phyloP scores from a whole-genome alignment of 2,797 vertebrate genomes.

The Enteromius unitaeniatus region DNA sequence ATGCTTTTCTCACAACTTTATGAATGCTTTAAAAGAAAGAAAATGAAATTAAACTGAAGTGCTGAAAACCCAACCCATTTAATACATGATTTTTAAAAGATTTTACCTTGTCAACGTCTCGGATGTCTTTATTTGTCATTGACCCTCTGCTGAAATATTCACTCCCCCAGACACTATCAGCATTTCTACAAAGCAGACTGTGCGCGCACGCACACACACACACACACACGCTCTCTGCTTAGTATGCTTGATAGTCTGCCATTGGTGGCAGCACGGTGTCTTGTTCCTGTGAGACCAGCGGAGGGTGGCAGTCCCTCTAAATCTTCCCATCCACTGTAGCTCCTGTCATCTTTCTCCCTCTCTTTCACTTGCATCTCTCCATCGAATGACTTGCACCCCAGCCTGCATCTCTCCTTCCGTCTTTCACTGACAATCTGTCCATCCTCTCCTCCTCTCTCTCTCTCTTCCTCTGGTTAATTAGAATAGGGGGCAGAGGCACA shows the following conservation, averaged over 20 bases:
- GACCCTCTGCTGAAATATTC: neutral
- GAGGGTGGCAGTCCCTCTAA: conserved; percentile 58
- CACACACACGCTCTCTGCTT: conserved; percentile 48
- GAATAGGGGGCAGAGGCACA: conserved; percentile 76
- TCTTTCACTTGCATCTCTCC: conserved; percentile 51
- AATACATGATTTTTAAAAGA: neutral
- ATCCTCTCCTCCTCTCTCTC: conserved; percentile 47
- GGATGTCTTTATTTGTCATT: conserved; percentile 9
- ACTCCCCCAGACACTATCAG: neutral
- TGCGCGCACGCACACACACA: neutral
- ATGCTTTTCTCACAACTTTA: neutral
- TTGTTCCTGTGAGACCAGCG: conserved; percentile 75
- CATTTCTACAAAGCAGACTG: conserved; percentile 48
- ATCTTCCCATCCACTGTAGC: conserved; percentile 54
- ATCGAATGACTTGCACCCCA: conserved; percentile 39
- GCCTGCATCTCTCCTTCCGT: conserved; percentile 45
- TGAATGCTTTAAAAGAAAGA: neutral
- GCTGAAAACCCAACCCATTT: neutral
- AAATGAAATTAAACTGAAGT: neutral
- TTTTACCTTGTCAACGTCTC: neutral
- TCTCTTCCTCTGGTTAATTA: conserved; percentile 74
- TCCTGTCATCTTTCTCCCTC: conserved; percentile 50
- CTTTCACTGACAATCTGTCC: conserved; percentile 49
- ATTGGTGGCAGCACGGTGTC: conserved; percentile 75
- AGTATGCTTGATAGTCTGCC: conserved; percentile 70